Base-by-base conservation (phyloP, 2,797 vertebrate species). In the Anguilla marmorata region DNA sequence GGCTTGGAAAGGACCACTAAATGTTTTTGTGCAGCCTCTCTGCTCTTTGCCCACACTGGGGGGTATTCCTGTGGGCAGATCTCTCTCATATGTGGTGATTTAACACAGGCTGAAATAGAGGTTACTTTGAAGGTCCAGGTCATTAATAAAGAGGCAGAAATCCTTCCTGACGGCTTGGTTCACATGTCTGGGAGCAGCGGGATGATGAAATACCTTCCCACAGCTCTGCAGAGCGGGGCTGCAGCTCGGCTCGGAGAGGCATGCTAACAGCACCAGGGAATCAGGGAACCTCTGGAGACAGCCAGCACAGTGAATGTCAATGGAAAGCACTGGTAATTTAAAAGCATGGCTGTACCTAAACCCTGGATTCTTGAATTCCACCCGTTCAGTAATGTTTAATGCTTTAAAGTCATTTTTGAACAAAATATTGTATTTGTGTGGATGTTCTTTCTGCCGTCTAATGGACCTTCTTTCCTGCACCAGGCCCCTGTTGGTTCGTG, bases 81-180 rank as follows among this genome's bases (percentile, higher is more conserved):
- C 96, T 94, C 95, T 92, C 91, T 95, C 92, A 94, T 95, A 96
- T 95, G 94, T 95, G 94, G 95, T 24, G 1, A 93, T 94, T 93
- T 92, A 95, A 92, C 94, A 94, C 94, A 92, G 94, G 93, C 91
- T 92, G 83, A 92, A 92, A 91, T 86, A 90, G 93, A 94, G 93
- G 93, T 95, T 92, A 92, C 82, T 92, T 93, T 90, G 87, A 95
- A 95, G 91, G 72, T 95, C 93, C 89, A 91, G 93, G 90, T 86
- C 89, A 89, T 89, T 89, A 93, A 93, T 94, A 95, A 95, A 91
- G 92, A 90, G 88, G 89, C 63, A 72, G 92, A 95, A 94, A 93
- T 94, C 91, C 88, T 94, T 93, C 91, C 93, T 93, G 88, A 92
- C 92, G 91, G 91, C 90, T 91, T 90, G 90, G 87, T 84, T 90